These are phyloP conservation scores for Strongylocentrotus purpuratus DNA, from an alignment of 35 echinoderm and acorn worm genomes.

Conservation along the genomic window DNA sequence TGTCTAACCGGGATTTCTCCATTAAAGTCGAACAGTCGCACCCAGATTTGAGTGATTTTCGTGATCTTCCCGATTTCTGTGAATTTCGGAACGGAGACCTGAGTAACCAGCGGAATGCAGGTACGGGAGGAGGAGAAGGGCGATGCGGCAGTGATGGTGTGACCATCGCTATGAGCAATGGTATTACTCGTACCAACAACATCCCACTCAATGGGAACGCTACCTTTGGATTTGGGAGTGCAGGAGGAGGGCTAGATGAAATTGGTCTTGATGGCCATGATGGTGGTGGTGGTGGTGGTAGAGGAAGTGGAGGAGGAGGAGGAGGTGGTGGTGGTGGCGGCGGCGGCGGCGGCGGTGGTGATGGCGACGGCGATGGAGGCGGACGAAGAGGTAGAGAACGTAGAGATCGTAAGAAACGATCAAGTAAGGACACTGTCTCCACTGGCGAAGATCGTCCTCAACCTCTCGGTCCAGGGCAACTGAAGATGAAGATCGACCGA, in stretches of 20 bases:
- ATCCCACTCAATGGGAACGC: neutral
- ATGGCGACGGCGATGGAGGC: neutral
- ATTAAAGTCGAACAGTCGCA: neutral
- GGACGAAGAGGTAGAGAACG: neutral
- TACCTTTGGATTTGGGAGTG: neutral
- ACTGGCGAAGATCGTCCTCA: neutral
- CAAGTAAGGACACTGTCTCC: neutral
- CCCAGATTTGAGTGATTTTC: conserved; percentile 25
- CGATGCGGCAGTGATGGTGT: neutral
- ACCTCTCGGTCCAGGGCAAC: neutral
- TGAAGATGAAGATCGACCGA: neutral
- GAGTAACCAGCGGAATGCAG: neutral
- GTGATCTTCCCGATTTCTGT: conserved; percentile 29
- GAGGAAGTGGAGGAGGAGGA: neutral
- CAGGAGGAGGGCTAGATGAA: neutral
- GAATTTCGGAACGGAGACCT: conserved; percentile 29
- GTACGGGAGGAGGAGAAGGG: neutral
- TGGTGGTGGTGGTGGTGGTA: neutral
- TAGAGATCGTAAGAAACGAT: neutral
- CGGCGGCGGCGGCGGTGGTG: neutral
- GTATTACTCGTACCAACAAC: neutral
- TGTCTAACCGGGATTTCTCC: conserved; percentile 24
- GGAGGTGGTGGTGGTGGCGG: neutral
- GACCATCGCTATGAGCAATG: neutral
- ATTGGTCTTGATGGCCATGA: neutral